A percentile compares a stretch with the other conserved stretches of the same genome.
Evolutionary conservation across 2,888 invertebrate species (phyloP).

Genomic region (Tridacna gigas): DNA sequence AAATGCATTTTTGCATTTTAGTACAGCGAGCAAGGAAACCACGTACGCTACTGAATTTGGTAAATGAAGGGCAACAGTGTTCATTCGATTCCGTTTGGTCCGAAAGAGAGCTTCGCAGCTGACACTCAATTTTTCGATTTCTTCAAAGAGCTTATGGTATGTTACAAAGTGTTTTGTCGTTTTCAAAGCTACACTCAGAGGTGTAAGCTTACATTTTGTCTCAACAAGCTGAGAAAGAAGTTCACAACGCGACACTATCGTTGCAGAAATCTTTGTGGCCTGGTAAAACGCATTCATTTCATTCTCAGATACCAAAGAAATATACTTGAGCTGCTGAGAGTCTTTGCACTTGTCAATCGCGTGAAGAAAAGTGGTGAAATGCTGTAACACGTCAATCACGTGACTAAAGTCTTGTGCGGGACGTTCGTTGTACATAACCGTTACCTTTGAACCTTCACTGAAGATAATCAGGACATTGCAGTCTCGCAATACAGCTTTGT

Average conservation of each 20-base stretch:
- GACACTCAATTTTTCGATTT: slow-evolving; percentile 41
- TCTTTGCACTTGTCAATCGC: slow-evolving; percentile 39
- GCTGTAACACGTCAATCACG: slow-evolving; percentile 65
- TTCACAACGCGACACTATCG: neutral
- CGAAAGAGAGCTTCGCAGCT: slow-evolving; percentile 24
- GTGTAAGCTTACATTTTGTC: slow-evolving; percentile 50
- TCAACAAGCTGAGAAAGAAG: slow-evolving; percentile 50
- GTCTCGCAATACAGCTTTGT: slow-evolving; percentile 57
- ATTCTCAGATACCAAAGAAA: slow-evolving; percentile 62
- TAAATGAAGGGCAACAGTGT: slow-evolving; percentile 65
- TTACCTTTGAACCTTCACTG: slow-evolving; percentile 39
- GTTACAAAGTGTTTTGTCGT: slow-evolving; percentile 56
- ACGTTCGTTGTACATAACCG: slow-evolving; percentile 65
- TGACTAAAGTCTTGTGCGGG: slow-evolving; percentile 66
- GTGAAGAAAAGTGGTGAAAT: slow-evolving; percentile 70
- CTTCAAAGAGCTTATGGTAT: slow-evolving; percentile 57
- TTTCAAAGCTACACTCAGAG: slow-evolving; percentile 62
- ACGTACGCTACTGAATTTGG: slow-evolving; percentile 71
- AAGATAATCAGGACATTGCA: slow-evolving; percentile 69
- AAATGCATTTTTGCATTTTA: slow-evolving; percentile 68
- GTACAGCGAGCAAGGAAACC: slow-evolving; percentile 85
- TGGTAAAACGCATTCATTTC: slow-evolving; percentile 63
- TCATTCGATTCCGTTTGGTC: slow-evolving; percentile 19
- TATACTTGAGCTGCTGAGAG: slow-evolving; percentile 39
- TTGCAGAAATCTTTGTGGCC: neutral